Evolutionary conservation across 1,140 invertebrate genomes (phyloP).

Genomic region (Heliothis virescens): DNA sequence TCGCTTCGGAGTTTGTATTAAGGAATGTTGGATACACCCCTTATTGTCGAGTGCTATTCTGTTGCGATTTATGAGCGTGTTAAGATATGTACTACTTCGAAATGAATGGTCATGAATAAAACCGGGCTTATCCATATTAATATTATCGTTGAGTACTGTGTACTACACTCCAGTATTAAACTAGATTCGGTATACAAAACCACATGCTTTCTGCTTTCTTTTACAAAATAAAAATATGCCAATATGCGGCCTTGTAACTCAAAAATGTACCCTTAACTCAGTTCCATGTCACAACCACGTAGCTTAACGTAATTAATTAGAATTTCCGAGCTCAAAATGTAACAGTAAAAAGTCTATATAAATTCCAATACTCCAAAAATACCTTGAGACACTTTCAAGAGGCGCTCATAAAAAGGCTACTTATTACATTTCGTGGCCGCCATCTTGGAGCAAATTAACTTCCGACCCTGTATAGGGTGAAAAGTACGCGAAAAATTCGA

Average conservation of each 20-base stretch:
- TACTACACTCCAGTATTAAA: too few relatives aligned
- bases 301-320: conserved; percentile 20
- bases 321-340: background rate
- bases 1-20: conserved; percentile 20
- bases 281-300: background rate
- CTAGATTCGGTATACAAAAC: too few relatives aligned
- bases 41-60: conserved; percentile 20
- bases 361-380: conserved; percentile 23
- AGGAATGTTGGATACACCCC: background rate
- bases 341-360: conserved; percentile 18
- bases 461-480: conserved; percentile 53
- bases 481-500: conserved; percentile 70
- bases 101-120: too few relatives aligned
- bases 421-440: conserved; percentile 31
- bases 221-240: background rate
- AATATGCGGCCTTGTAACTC: background rate
- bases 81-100: background rate
- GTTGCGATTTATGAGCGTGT: background rate
- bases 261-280: background rate
- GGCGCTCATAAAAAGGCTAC: conserved; percentile 43
- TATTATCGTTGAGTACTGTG: too few relatives aligned
- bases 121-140: too few relatives aligned
- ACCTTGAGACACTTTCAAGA: conserved; percentile 30
- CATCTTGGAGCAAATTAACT: conserved; percentile 66
- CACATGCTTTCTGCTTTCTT: too few relatives aligned